Evolutionary conservation across 2,113 vertebrate species (phyloP), one percentile per base, ranked within the genome.

Genomic region (Pelobates fuscus): DNA sequence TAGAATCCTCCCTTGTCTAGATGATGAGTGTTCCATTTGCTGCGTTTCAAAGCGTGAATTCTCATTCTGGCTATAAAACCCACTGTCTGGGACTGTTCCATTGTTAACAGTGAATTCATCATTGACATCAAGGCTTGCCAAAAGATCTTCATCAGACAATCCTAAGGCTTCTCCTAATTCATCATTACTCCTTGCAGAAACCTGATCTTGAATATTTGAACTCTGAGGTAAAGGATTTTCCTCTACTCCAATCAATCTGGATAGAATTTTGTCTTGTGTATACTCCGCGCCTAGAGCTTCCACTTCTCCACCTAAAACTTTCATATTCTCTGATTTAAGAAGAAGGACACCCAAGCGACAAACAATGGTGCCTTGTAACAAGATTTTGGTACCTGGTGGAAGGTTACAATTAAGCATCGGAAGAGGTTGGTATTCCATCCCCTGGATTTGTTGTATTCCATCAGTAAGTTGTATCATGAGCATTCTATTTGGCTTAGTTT

Each of bases 381-480:
- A 92, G 70, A 98, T 89, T 88, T 99, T 99, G 79, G 85, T 96
- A 81, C 92, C 97, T 69, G 93, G 87, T 67, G 82, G 80, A 71
- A 92, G 85, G 77, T 75, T 58, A 52, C 84, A 70, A 79, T 81
- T 91, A 70, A 99, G 90, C 55, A 80, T 80, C 49, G 95, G 91
- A 70, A 99, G 84, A 1, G 92, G 82, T 12, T 90, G 90, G 81
- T 98, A 97, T 65, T 99, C 97, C 92, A 98, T 95, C 15, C 91
- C 97, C 80, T 98, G 95, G 77, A 98, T 80, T 78, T 88, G 93
- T 72, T 94, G 89, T 76, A 95, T 85, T 24, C 97, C 97, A 86
- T 99, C 97, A 2, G 97, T 98, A 55, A 99, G 80, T 81, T 98
- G 94, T 18, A 99, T 77, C 82, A 98, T 91, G 18, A 99, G 85